Evolutionary conservation across 2,113 vertebrate species (phyloP), one percentile per base, ranked within the genome.

Genomic region (Eptatretus burgeri): DNA sequence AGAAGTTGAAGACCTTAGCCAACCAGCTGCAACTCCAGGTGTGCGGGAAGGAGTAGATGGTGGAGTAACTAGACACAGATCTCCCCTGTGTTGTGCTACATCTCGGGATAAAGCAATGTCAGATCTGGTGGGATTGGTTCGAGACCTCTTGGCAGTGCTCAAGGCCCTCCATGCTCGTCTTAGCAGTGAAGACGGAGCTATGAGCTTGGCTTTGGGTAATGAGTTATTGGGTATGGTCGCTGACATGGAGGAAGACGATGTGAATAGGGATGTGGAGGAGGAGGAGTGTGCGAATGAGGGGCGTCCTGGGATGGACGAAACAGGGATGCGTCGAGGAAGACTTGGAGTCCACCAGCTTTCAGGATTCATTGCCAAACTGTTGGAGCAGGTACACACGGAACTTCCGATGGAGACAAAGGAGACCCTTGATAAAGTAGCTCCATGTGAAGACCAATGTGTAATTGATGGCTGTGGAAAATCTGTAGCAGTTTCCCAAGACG

Each of bases 331-430:
- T 41, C 27, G 27, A 41, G 27, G 27, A 41, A 41, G 27, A 41
- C 27, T 41, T 41, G 53, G 19, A 19, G 53, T 60, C 16, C 53
- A 60, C 53, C 16, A 60, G 53, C 53, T 60, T 16, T 60, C 53
- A 19, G 19, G 53, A 16, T 60, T 60, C 53, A 60, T 60, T 19
- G 53, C 53, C 7, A 16, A 19, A 19, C 53, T 60, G 11, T 19
- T 60, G 53, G 53, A 60, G 53, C 53, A 60, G 53, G 53, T 60
- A 19, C 53, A 19, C 53, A 19, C 53, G 10, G 53, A 60, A 16
- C 19, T 19, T 16, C 16, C 53, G 16, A 19, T 16, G 16, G 53
- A 60, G 53, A 16, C 53, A 16, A 19, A 10, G 16, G 53, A 19
- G 16, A 19, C 9, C 53, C 16, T 2, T 16, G 16, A 16, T 16